Base-by-base conservation (phyloP, 2,888 invertebrate species). In the Andrena hattorfiana region DNA sequence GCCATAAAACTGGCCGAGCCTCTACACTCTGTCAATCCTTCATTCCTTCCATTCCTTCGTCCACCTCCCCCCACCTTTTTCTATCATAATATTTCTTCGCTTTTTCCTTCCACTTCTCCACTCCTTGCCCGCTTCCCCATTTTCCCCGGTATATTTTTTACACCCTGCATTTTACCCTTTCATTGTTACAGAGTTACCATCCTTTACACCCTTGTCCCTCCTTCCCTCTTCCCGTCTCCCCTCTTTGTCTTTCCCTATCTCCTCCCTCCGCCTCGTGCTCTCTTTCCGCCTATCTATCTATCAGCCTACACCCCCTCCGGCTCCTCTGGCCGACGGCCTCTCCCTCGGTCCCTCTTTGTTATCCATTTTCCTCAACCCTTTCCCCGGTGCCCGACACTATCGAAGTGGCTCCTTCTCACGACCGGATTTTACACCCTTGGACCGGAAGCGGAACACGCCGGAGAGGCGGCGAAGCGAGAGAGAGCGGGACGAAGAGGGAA, bases 1-100 rank as follows among this genome's bases (percentile, higher is more conserved):
- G 86, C 91, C 91, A 91, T 93, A 93, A 92, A 93, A 88, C 71
- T 82, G 83, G 70, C 83, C 88, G 70, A 84, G 83, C 70, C 72
- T 16, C 16, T 78, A 70, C 80, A 64, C 84, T 81, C 81, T 63
- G 88, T 86, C 83, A 70, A 80, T 85, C 83, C 75, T 71, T 63
- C 73, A 48, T 72, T 63, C 60, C 66, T 10, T n/a, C 68, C 74
- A 69, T 70, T 63, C 77, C 78, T 16, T 67, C 30, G 69, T 66
- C 49, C 7, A 1, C 26, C 13, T 5, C 59, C 49, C 67, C 72
- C 54, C 23, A 10, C 56, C 56, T 75, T 76, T 71, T 63, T 59
- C 69, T 59, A 59, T 80, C 62, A 8, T 35, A 7, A 67, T n/a
- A 23, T 72, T 54, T 72, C 72, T 63, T 72, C 54, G 26, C 10